Conservation (phyloP, 2,888 invertebrate genomes). For the Emmelina monodactyla region DNA sequence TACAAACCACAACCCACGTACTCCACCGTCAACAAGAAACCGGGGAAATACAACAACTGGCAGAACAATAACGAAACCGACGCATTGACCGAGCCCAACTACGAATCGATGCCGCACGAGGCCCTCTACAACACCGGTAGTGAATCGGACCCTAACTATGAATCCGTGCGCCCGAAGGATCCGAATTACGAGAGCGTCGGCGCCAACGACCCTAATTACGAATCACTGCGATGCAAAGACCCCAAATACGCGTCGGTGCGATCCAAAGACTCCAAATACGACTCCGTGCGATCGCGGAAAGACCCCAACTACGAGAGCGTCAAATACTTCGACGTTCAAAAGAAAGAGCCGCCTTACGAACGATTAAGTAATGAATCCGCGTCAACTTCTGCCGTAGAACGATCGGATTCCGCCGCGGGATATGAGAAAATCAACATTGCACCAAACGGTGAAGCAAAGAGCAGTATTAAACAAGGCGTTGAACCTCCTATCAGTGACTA, state of each 20-base stretch:
- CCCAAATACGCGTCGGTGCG: constrained; percentile 78
- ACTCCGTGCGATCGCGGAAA: constrained; percentile 61
- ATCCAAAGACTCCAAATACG: constrained; percentile 60
- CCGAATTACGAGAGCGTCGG: constrained; percentile 77
- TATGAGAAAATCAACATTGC: constrained; percentile 51
- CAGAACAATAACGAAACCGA: constrained; percentile 58
- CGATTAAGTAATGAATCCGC: constrained; percentile 52
- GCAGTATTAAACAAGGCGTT: constrained; percentile 49
- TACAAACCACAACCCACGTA: constrained; percentile 58
- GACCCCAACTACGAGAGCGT: constrained; percentile 87
- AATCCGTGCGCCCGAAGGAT: constrained; percentile 72
- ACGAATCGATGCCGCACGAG: constrained; percentile 76
- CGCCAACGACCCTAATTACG: constrained; percentile 72
- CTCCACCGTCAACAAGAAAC: constrained; percentile 64
- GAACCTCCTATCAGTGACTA: constrained; percentile 52
- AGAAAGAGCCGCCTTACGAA: constrained; percentile 74
- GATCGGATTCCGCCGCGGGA: constrained; percentile 49
- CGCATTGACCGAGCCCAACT: constrained; percentile 73
- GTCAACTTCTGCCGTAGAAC: constrained; percentile 26
- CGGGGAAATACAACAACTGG: constrained; percentile 60
- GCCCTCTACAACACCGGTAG: constrained; percentile 72
- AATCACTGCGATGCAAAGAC: constrained; percentile 57
- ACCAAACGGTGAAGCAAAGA: constrained; percentile 34
- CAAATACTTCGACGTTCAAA: constrained; percentile 70
- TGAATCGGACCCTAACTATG: constrained; percentile 78